Percentiles rank a stretch among this genome's conserved stretches.
These are phyloP conservation scores for Drosophila persimilis DNA, from an alignment of 1,140 invertebrate species.

Conservation along the genomic window DNA sequence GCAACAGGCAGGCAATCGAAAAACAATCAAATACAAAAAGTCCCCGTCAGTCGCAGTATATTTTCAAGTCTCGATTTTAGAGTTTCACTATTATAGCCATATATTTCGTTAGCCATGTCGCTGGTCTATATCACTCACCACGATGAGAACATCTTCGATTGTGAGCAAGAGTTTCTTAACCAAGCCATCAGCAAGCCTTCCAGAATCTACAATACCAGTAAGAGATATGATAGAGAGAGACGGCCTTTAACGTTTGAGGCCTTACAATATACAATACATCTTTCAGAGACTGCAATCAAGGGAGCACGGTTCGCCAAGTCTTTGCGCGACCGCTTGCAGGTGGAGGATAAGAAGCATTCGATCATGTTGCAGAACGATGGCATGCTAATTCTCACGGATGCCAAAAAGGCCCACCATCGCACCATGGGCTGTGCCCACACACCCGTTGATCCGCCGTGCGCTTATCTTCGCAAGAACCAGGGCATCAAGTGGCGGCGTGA, in stretches of 20 bases:
- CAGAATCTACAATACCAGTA: slow-evolving; percentile 17
- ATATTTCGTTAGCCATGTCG: slow-evolving; percentile 75
- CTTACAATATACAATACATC: too few species aligned
- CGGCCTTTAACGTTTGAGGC: too few species aligned
- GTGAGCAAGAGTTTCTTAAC: slow-evolving; percentile 71
- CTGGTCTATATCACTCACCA: slow-evolving; percentile 83
- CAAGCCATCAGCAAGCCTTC: slow-evolving; percentile 6
- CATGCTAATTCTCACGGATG: slow-evolving; percentile 59
- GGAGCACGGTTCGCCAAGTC: slow-evolving; percentile 19
- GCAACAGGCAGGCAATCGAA: background rate
- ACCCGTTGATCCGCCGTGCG: slow-evolving; percentile 84
- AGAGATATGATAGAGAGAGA: background rate
- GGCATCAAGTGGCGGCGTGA: slow-evolving; percentile 84
- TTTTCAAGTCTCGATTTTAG: slow-evolving; percentile 8
- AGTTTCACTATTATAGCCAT: slow-evolving; percentile 26
- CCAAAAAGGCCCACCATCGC: slow-evolving; percentile 82
- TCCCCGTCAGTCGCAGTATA: slow-evolving; percentile 9
- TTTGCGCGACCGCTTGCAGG: slow-evolving; percentile 38
- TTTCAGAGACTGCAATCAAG: slow-evolving; percentile 3
- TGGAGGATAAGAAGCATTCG: slow-evolving; percentile 56
- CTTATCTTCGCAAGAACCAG: slow-evolving; percentile 85
- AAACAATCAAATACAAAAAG: slow-evolving; percentile 6
- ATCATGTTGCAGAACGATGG: slow-evolving; percentile 54
- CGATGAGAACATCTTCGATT: slow-evolving; percentile 83
- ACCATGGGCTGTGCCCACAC: slow-evolving; percentile 86